Base-by-base conservation (phyloP, 1,140 invertebrate genomes). In the Sinella curviseta region DNA sequence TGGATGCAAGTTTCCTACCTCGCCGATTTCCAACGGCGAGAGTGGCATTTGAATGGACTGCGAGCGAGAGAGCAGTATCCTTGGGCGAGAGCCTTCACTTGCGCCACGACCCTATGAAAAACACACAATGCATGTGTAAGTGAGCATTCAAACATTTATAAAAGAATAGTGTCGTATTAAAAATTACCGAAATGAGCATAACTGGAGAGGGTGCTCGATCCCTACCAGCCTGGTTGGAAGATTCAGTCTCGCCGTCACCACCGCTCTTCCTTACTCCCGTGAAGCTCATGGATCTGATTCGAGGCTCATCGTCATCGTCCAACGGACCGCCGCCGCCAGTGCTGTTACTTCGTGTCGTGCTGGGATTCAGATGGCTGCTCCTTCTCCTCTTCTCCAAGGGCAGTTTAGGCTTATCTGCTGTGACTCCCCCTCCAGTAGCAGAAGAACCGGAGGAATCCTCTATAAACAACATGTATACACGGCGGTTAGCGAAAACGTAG, bases 1-100 rank as follows among this genome's bases (percentile, higher is more conserved):
- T 20, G 86, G 80, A 74, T 88, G 87, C 39, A 92, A 83, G 48
- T 86, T 85, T 12, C 88, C 89, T 30, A 87, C 86, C 34, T 90
- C 89, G 1, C 87, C 88, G 3, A 70, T 80, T 78, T 86, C 84
- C 77, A 77, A 82, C 70, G 76, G 80, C 2, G 16, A 17, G 12
- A 70, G 65, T 2, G 65, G 31, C 31, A 70, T 31, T 24, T 70
- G 65, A 33, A 4, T 8, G 4, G 57, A 65, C 28, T 70, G 65
- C 4, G 65, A 14, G 1, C 65, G 26, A 4, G 65, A 70, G 3
- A 70, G n/a, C 30, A 70, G 65, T 8, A 70, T 16, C n/a, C 65
- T 70, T 33, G 65, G 65, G 1, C 65, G 3, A 16, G 65, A 70
- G 1, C 65, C 65, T 70, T 70, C 65, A 33, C 31, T 70, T 1